Base-by-base conservation (phyloP, 2,113 vertebrate genomes). In the Anser brachyrhynchus region DNA sequence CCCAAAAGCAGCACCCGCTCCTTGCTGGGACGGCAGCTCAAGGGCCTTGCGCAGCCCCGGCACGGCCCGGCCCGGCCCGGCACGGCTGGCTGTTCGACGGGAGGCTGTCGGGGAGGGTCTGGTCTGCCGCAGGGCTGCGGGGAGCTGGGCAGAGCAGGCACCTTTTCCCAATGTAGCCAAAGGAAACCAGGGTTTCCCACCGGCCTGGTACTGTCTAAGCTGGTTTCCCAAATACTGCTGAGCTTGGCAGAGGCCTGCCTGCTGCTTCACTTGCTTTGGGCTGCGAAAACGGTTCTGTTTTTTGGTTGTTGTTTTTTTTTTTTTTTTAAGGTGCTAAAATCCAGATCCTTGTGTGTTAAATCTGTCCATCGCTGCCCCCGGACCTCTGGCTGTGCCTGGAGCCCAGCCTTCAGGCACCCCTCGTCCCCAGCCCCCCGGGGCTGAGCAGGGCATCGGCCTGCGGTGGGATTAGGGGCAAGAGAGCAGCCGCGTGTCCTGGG, bases 281-380 rank as follows among this genome's bases (percentile, higher is more conserved):
- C 91, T 83, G 89, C 89, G 87, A 69, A 96, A 97, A 75, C 46
- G 51, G 46, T 75, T 69, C 46, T 20, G 10, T 51, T 51, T 12
- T 51, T 11, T 23, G 37, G 37, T 43, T 43, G 13, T 43, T 46
- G 67, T 87, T 91, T 51, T 51, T 12, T 51, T 49, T 10, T 49
- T 49, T 51, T 51, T 46, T 74, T 84, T 89, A 89, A 92, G 96
- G 95, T 97, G 96, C 96, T 96, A 96, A 95, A 96, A 93, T 91
- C 44, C 54, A 62, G 58, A 54, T 95, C 83, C 55, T 90, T 81
- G 0, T 4, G 4, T 35, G 31, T 87, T 91, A 81, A 75, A 78
- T 22, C n/a, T 83, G 62, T 35, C 62, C 62, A 70, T 54, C 0
- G 0, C 67, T 55, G 73, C 44, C 83, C 55, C 55, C 39, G 70